Percentiles rank a stretch among this genome's conserved stretches.
phyloP scores from a whole-genome alignment of 2,888 invertebrate genomes.

The Scaptomyza polygonia region DNA sequence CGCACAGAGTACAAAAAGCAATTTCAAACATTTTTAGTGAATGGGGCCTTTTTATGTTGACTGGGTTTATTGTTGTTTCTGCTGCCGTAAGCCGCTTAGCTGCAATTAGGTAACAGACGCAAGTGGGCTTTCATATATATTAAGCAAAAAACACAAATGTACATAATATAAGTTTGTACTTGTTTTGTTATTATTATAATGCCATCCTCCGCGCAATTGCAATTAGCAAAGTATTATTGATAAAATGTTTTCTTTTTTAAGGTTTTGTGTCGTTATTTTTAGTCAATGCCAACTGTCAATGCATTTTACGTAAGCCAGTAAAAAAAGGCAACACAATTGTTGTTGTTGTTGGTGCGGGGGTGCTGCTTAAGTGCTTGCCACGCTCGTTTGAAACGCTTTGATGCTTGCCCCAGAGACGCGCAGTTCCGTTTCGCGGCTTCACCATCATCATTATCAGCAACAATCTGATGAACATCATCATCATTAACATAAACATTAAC shows the following conservation, averaged over 20 bases:
- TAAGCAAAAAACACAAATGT: slow-evolving; percentile 23
- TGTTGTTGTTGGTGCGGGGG: slow-evolving; percentile 18
- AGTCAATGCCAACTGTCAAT: slow-evolving; percentile 28
- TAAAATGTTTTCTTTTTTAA: slow-evolving; percentile 30
- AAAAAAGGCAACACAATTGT: neutral
- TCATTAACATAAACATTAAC: too few species aligned
- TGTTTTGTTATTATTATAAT: neutral
- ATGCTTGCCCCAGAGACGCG: slow-evolving; percentile 37
- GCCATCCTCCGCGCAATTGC: slow-evolving; percentile 42
- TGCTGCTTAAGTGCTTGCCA: slow-evolving; percentile 35
- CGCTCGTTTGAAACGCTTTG: slow-evolving; percentile 47
- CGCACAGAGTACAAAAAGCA: slow-evolving; percentile 7
- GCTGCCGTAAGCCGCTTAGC: slow-evolving; percentile 38
- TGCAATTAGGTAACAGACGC: slow-evolving; percentile 41
- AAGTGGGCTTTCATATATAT: slow-evolving; percentile 17
- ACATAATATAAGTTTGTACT: neutral
- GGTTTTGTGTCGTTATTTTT: slow-evolving; percentile 14
- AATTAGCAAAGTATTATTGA: slow-evolving; percentile 58
- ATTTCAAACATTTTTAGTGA: slow-evolving; percentile 32
- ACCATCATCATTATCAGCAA: slow-evolving; percentile 3
- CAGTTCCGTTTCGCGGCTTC: slow-evolving; percentile 45
- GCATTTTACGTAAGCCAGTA: slow-evolving; percentile 54
- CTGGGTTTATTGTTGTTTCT: slow-evolving; percentile 19
- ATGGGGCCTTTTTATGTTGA: slow-evolving; percentile 50
- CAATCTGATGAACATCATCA: neutral